Base-by-base conservation (phyloP, 2,888 invertebrate species). In the Strigamia crassipes region DNA sequence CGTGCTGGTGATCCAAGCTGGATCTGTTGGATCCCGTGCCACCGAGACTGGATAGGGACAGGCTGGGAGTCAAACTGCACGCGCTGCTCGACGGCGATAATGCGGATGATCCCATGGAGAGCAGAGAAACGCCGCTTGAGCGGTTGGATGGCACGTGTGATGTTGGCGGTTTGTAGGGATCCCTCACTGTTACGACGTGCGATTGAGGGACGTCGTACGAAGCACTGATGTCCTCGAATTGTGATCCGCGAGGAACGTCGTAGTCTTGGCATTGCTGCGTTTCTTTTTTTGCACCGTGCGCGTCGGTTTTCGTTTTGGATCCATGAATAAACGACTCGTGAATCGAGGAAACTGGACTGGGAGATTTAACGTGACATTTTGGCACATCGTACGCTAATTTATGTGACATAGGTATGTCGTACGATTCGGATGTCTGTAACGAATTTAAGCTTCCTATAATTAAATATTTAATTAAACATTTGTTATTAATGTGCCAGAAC, bases 381-480 rank as follows among this genome's bases (percentile, higher is more conserved):
- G 84, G 85, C n/a, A 84, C 83, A 78, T 85, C 85, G 46, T 84
- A 84, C 6, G 83, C 79, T 31, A 82, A 18, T 23, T 81, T 79
- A n/a, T 56, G 78, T n/a, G 31, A 83, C 61, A n/a, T 12, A 10
- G 73, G 73, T n/a, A 73, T 80, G 90, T 84, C 89, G 82, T 91
- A 87, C 81, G 83, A 80, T 46, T 84, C 56, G 79, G 91, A 90
- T 81, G 91, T 89, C 83, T 92, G 90, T 84, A 92, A 89, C 84
- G 85, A 83, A 83, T 84, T 81, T 81, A 82, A 82, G 66, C 81
- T 81, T 27, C 73, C 73, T 73, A 31, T 73, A 73, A 73, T 73
- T 27, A 73, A 56, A 56, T 56, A 56, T 56, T 56, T 73, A 73
- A 73, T 73, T 73, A 73, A 73, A 61, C 46, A 46, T 46, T 31